phyloP scores from a whole-genome alignment of 2,797 vertebrate species.

The Alfaro cultratus region DNA sequence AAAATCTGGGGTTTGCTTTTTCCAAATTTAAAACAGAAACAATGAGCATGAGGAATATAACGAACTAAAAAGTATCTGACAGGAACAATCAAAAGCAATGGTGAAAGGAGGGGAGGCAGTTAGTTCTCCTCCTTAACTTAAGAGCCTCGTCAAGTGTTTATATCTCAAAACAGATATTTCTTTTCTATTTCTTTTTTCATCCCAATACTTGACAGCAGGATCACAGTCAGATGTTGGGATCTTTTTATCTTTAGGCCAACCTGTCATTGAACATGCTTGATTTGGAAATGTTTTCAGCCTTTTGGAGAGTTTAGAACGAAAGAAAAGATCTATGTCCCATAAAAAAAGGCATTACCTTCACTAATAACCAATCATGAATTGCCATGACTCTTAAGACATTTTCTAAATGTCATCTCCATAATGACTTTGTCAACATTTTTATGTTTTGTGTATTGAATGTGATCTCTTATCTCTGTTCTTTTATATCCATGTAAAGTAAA shows the following conservation, averaged over 20 bases:
- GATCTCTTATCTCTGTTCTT: neutral
- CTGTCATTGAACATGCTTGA: neutral
- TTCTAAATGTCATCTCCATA: neutral
- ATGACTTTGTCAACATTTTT: neutral
- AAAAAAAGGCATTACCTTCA: neutral
- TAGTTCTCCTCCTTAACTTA: too few species aligned
- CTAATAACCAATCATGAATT: neutral
- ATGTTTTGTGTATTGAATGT: neutral
- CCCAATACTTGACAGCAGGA: neutral
- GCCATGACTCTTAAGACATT: neutral
- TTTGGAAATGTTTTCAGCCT: too few species aligned
- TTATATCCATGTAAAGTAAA: neutral
- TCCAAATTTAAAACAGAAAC: neutral
- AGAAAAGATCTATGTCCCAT: neutral
- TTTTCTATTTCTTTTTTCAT: neutral
- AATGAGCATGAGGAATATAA: neutral
- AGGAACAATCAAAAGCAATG: neutral
- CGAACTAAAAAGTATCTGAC: neutral
- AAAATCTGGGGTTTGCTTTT: neutral
- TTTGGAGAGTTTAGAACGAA: neutral
- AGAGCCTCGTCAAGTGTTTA: too few species aligned
- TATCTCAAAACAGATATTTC: neutral
- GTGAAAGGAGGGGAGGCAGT: neutral
- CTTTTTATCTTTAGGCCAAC: neutral
- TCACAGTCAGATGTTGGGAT: neutral